Evolutionary conservation across 2,888 invertebrate species (phyloP), one percentile per base, ranked within the genome.

Genomic region (Eremobia ochroleuca): DNA sequence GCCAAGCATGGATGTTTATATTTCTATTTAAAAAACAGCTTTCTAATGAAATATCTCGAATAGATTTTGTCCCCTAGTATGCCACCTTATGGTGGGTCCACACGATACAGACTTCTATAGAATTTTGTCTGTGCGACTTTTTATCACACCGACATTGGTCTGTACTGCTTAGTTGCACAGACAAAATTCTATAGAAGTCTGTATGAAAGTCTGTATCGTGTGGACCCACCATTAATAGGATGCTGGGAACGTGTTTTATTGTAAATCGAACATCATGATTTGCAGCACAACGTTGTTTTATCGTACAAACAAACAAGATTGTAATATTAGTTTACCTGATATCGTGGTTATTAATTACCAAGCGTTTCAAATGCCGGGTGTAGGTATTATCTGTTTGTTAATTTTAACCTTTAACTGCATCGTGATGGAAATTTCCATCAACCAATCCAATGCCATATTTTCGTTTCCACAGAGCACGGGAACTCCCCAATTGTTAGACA

Each of bases 271-370:
- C 25, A 59, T 75, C 40, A 28, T 77, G 34, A 55, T 28, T 1
- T 70, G 21, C 28, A 4, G 4, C 4, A 25, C n/a, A 25, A 40
- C 21, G 46, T 74, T 37, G 58, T 58, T 46, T 9, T 13, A 49
- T 4, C 5, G 28, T 25, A 37, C 25, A 8, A 46, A 37, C 46
- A 78, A 78, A 64, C 66, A 37, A 65, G 34, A 55, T 76, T 55
- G 59, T 52, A 8, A 18, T 64, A 34, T 52, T 43, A 31, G 15
- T 40, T 66, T 76, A 77, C 18, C 31, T 68, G 79, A 49, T 40
- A 40, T 25, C 79, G 49, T 68, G 59, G 31, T 68, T 21, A 68
- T 76, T 18, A 15, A 46, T 31, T 18, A 49, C 49, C 46, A 59
- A 65, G 40, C 21, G 40, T 40, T 40, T 40, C 28, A 28, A 28